A percentile compares a stretch with the other conserved stretches of the same genome.
Conservation (phyloP, 2,888 invertebrate species). For the Leucoptera coffeella region DNA sequence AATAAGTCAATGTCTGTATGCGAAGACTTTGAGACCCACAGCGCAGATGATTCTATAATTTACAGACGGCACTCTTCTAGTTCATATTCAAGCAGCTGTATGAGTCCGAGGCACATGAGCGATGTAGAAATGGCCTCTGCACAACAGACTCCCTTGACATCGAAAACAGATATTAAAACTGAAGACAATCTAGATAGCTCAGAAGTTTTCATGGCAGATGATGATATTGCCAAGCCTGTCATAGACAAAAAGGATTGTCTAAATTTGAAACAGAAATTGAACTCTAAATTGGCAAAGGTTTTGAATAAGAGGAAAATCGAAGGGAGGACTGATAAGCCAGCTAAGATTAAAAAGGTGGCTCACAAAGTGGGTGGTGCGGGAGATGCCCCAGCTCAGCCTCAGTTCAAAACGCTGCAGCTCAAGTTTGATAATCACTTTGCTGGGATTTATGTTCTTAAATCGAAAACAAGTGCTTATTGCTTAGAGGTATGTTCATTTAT, state of each 20-base stretch:
- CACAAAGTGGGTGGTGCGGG: no score
- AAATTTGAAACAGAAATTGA: constrained; percentile 37
- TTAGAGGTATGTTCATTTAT: neutral
- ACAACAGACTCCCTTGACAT: constrained; percentile 6
- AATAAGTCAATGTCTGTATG: constrained; percentile 52
- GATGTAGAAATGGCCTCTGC: constrained; percentile 23
- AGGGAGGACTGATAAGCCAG: constrained; percentile 23
- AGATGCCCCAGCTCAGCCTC: constrained; percentile 2
- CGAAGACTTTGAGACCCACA: constrained; percentile 55
- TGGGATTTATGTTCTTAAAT: constrained; percentile 16
- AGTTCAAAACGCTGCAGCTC: constrained; percentile 21
- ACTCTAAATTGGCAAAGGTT: constrained; percentile 33
- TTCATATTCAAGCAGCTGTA: constrained; percentile 68
- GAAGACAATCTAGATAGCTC: constrained; percentile 3
- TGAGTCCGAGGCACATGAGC: constrained; percentile 58
- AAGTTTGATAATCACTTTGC: constrained; percentile 26
- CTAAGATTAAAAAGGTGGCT: constrained; percentile 21
- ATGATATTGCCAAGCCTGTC: constrained; percentile 12
- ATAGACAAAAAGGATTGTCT: constrained; percentile 38
- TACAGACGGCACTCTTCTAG: constrained; percentile 79
- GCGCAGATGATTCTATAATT: constrained; percentile 74
- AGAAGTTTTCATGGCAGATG: constrained; percentile 15
- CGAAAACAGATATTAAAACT: constrained; percentile 5
- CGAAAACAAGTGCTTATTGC: no score
- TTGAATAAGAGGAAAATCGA: constrained; percentile 40